These are phyloP conservation scores for Rhopalosiphum padi DNA, from an alignment of 1,140 invertebrate species.

Conservation along the genomic window DNA sequence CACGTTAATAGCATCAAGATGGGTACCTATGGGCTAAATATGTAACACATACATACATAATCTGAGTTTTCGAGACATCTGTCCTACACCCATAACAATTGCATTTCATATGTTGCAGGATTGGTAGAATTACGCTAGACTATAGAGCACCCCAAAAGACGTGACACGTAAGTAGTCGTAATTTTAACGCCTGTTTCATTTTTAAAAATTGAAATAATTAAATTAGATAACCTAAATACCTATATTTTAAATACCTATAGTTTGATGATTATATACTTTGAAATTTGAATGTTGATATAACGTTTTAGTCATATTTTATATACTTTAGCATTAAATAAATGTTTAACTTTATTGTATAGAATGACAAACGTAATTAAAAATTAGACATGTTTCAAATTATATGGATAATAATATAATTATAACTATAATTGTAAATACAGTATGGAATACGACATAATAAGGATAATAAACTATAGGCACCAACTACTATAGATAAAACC, in stretches of 20 bases:
- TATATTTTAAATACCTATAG: background rate
- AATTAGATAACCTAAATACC: background rate
- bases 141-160: background rate
- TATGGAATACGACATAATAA: background rate
- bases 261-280: background rate
- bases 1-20: slow-evolving; percentile 36
- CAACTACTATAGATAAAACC: background rate
- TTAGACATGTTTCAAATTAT: background rate
- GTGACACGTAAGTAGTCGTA: background rate
- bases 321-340: background rate
- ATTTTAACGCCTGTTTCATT: background rate
- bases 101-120: background rate
- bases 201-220: background rate
- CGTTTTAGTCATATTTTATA: background rate
- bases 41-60: background rate
- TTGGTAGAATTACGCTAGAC: background rate
- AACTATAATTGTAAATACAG: background rate
- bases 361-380: background rate
- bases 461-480: background rate
- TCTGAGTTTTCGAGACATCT: slow-evolving; percentile 12
- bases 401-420: background rate
- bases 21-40: background rate
- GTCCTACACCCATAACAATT: slow-evolving; percentile 23
- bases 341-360: background rate
- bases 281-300: background rate